phyloP scores from a whole-genome alignment of 2,797 vertebrate genomes.

The Syndactyla subalaris region DNA sequence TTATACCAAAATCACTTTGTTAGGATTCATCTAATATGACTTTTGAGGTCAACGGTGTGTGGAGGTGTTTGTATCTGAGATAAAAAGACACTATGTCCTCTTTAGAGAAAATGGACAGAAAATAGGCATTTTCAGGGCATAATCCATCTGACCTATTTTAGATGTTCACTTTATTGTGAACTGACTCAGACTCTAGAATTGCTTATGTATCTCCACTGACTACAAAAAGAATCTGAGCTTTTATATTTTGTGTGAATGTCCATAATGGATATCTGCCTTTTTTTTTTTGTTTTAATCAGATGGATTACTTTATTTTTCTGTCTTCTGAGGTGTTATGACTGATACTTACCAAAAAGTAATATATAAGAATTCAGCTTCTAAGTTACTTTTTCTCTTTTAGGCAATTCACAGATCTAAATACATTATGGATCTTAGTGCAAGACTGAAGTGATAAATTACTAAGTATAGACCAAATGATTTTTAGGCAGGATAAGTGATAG shows the following conservation, averaged over 20 bases:
- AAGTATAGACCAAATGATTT: slow-evolving; percentile 28
- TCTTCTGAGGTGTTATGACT: neutral
- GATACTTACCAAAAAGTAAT: neutral
- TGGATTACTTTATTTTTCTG: neutral
- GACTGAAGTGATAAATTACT: slow-evolving; percentile 21
- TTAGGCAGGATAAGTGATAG: slow-evolving; percentile 38
- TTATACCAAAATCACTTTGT: neutral
- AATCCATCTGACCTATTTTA: neutral
- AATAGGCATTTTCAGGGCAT: neutral
- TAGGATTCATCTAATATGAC: neutral
- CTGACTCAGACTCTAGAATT: neutral
- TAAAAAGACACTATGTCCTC: neutral
- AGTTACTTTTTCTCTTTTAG: neutral
- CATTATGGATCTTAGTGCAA: neutral
- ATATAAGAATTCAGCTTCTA: neutral
- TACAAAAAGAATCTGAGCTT: neutral
- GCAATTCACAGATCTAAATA: neutral
- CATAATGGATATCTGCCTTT: too few relatives aligned
- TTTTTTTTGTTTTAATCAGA: neutral
- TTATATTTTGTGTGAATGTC: neutral
- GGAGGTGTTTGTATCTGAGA: neutral
- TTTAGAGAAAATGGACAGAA: neutral
- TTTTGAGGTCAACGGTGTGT: neutral
- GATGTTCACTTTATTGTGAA: neutral
- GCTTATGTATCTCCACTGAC: neutral